Conservation (phyloP, 2,113 vertebrate genomes). For the Mesembrinibis cayennensis region DNA sequence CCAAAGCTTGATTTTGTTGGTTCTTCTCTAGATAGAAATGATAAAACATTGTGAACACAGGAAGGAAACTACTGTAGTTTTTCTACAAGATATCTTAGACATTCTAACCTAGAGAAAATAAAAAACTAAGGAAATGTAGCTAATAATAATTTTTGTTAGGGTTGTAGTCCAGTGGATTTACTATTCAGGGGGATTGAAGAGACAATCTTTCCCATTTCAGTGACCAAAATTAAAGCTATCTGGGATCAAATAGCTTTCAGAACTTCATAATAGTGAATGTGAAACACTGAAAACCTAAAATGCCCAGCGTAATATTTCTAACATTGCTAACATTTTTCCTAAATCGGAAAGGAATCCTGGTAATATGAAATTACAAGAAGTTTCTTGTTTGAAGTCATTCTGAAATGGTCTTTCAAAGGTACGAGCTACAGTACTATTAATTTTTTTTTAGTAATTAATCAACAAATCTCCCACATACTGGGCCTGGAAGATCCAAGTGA, state of each 20-base stretch:
- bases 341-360: background rate
- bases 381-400: too few relatives aligned
- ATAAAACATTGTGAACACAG: background rate
- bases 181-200: background rate
- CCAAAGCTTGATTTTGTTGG: background rate
- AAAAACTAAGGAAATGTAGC: background rate
- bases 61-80: background rate
- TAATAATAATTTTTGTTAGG: background rate
- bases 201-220: background rate
- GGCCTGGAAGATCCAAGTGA: background rate
- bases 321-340: background rate
- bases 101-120: background rate
- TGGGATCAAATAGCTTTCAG: background rate
- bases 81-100: background rate
- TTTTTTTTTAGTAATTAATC: background rate
- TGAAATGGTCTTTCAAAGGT: background rate
- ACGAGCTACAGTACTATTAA: background rate
- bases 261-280: background rate
- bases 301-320: background rate
- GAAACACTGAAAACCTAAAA: background rate
- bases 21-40: background rate
- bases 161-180: background rate
- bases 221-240: background rate
- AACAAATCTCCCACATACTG: background rate
- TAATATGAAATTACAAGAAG: background rate